Evolutionary conservation across 2,797 vertebrate genomes (phyloP), one percentile per base, ranked within the genome.

Genomic region (Poecilia velifera): DNA sequence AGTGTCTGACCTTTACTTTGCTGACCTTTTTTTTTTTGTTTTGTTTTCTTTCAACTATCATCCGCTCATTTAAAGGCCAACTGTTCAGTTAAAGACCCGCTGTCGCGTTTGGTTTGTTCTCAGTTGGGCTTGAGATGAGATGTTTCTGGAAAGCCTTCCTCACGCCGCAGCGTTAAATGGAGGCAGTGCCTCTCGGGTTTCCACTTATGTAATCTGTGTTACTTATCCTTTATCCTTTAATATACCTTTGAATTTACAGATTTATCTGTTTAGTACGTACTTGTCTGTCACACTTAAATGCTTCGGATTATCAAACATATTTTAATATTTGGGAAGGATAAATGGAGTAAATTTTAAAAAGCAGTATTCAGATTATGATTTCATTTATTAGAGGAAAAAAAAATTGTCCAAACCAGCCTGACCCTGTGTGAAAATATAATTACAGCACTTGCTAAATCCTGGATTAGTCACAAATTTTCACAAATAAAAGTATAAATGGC

Each of bases 61-160:
- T 72, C 71, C 76, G 59, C 77, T 86, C 53, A 76, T 78, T 59
- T 73, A 82, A 87, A 88, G 72, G 82, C 76, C 64, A 59, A 3
- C 68, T 62, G 57, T 74, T 76, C 46, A 75, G 39, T 79, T 5
- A 46, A 16, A 53, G 55, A 31, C 16, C 64, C 7, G 0, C 64
- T 49, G 73, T 83, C 76, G 34, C 78, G 20, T 79, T 72, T 34
- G 51, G 39, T 34, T 13, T 71, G 45, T 75, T 74, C 73, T 28
- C 46, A 13, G 47, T 77, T 77, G 57, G 57, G 76, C 49, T 74
- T 74, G n/a, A 66, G 55, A 73, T 82, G 71, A 62, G 59, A 80
- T 64, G 39, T 47, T 41, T 43, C 4, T 25, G 46, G 46, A 73
- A 76, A 41, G 45, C 43, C 16, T 39, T 46, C 34, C 51, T 80